Evolutionary conservation across 1,140 invertebrate species (phyloP).

Genomic region (Platyura marginata): DNA sequence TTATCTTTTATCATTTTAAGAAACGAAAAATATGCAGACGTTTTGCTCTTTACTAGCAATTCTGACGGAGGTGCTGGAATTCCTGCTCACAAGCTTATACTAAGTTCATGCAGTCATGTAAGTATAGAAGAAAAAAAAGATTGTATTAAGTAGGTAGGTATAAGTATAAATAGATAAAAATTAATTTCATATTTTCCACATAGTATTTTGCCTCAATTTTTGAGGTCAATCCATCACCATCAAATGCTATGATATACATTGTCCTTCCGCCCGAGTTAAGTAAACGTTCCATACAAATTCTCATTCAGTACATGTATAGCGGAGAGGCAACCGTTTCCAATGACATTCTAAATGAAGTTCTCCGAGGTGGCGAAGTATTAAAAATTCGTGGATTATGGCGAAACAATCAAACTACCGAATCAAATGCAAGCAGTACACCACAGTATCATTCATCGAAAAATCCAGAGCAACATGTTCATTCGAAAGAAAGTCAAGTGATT

Average conservation of each 20-base stretch:
- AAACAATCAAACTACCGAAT: conserved; percentile 32
- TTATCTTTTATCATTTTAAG: conserved; percentile 5
- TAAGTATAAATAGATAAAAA: no score
- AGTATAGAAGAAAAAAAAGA: no score
- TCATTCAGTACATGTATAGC: conserved; percentile 75
- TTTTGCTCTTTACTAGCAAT: conserved; percentile 47
- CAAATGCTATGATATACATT: conserved; percentile 40
- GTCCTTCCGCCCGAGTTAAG: conserved; percentile 66
- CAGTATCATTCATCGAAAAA: conserved; percentile 25
- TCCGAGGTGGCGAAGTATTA: conserved; percentile 59
- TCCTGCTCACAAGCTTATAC: conserved; percentile 67
- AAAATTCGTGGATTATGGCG: conserved; percentile 56
- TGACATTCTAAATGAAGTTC: conserved; percentile 55
- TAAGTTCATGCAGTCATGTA: conserved; percentile 50
- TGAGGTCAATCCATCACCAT: conserved; percentile 17
- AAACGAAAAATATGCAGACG: conserved; percentile 62
- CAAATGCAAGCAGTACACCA: conserved; percentile 16
- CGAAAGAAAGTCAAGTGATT: conserved; percentile 8
- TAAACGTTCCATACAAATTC: conserved; percentile 54
- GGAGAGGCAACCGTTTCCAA: conserved; percentile 71
- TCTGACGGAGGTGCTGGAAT: conserved; percentile 51
- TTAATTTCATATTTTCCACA: no score
- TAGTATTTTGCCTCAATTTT: conserved; percentile 26
- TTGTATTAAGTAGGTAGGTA: no score
- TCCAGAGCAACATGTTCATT: conserved; percentile 8